Percentiles rank a stretch among this genome's conserved stretches.
Evolutionary conservation across 2,113 vertebrate genomes (phyloP).

Genomic region (Oxyruncus cristatus): DNA sequence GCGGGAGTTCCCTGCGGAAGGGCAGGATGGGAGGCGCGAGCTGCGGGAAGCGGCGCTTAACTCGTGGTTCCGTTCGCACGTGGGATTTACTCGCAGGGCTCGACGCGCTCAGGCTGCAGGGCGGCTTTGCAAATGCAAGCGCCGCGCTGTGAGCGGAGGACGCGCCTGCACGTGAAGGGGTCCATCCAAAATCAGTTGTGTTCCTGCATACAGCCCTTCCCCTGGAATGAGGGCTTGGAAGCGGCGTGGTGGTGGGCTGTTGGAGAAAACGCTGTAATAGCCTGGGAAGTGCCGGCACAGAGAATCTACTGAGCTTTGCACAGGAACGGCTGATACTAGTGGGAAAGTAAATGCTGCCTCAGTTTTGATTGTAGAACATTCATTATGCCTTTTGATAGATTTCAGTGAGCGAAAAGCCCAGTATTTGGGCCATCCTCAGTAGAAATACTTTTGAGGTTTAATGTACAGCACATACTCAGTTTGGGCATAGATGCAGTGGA

Average conservation of each 20-base stretch:
- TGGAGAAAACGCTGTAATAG: too few relatives aligned
- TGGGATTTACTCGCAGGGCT: accelerated
- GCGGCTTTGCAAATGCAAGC: accelerated
- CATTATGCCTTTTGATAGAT: accelerated
- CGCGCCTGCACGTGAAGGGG: accelerated
- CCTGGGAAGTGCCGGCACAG: accelerated
- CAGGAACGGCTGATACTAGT: accelerated
- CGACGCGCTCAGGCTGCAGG: accelerated
- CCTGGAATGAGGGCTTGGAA: background rate
- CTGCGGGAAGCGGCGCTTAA: background rate
- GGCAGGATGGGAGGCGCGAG: background rate
- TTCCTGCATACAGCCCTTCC: accelerated
- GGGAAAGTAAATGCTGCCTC: background rate
- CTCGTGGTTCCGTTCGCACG: accelerated
- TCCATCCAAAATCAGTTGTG: accelerated
- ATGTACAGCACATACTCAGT: accelerated
- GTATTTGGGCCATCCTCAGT: accelerated
- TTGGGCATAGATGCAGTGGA: accelerated
- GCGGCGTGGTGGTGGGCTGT: accelerated
- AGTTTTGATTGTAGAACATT: accelerated
- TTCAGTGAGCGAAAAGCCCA: background rate
- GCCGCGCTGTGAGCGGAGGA: accelerated
- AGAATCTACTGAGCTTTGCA: accelerated
- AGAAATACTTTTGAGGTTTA: background rate
- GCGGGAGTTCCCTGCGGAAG: accelerated